Evolutionary conservation across 2,888 invertebrate genomes (phyloP), one percentile per base, ranked within the genome.

Genomic region (Aquatica leii): DNA sequence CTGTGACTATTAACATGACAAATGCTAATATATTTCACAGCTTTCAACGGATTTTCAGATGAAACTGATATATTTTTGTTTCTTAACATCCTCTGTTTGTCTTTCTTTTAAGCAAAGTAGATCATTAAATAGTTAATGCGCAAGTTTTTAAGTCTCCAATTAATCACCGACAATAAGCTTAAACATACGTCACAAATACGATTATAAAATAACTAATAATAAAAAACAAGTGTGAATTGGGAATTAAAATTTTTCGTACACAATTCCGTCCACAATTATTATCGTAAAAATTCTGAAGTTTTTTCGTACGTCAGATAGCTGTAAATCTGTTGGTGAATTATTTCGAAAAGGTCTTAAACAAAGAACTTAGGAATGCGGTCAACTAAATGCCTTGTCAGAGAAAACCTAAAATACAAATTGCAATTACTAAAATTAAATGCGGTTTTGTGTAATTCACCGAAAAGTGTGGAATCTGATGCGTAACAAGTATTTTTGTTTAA

Each of bases 21-120:
- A 81, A 81, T 81, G 80, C 81, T 81, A 80, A 81, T 81, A 81
- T 80, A 81, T 81, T 80, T 81, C 80, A 80, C 77, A 75, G 78
- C 78, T 78, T 80, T 78, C 76, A 71, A 66, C 75, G 78, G 80
- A 79, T 80, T 78, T 77, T 76, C 77, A 76, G 77, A 78, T 78
- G 77, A 77, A 76, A 77, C 78, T 80, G 78, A 80, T 80, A 73
- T 72, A 72, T 73, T 71, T 73, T 72, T 71, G 68, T 70, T 61
- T 69, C 68, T 69, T 68, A 70, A 63, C 68, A 66, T 71, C 70
- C 68, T 70, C 69, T 67, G 61, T 61, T 65, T 65, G 60, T 61
- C 60, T 65, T 65, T 65, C 51, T n/a, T 59, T 59, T 48, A 53
- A 65, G 49, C 52, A 65, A 65, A 61, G 61, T 51, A 60, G 46